These are phyloP conservation scores for Pseudomyrmex flavicornis DNA, from an alignment of 1,140 invertebrate species.

Conservation along the genomic window DNA sequence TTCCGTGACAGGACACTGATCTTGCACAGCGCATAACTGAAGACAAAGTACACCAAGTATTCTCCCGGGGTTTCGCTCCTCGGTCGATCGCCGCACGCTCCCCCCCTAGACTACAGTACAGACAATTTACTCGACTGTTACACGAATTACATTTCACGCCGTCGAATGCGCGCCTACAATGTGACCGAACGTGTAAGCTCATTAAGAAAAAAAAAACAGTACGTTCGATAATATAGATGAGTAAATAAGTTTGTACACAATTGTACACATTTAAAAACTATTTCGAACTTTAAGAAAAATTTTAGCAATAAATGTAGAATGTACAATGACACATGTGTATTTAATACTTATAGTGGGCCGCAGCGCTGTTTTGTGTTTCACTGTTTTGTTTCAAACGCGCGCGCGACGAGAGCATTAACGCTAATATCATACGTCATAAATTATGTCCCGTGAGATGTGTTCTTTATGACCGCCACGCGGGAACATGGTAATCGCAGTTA, in stretches of 20 bases:
- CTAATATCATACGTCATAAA: conserved; percentile 42
- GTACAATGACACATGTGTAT: background rate
- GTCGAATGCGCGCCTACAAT: background rate
- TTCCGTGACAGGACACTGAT: conserved; percentile 60
- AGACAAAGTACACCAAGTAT: conserved; percentile 51
- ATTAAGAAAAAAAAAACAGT: background rate
- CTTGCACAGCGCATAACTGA: conserved; percentile 35
- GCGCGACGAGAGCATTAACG: conserved; percentile 30
- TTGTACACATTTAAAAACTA: too few species aligned
- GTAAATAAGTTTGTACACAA: background rate
- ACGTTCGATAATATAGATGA: background rate
- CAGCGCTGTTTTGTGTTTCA: background rate
- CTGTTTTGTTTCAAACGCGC: background rate
- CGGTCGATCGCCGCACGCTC: conserved; percentile 16
- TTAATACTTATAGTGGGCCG: background rate
- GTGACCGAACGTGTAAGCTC: background rate
- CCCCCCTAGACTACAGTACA: conserved; percentile 10
- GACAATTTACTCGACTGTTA: conserved; percentile 51
- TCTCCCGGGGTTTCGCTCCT: conserved; percentile 2
- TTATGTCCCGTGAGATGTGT: conserved; percentile 45
- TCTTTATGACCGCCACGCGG: conserved; percentile 38
- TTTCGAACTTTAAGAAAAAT: too few species aligned
- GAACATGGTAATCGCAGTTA: conserved; percentile 36
- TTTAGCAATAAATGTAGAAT: too few species aligned
- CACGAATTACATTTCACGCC: conserved; percentile 37